phyloP scores from a whole-genome alignment of 2,113 vertebrate genomes.

The Corythoichthys haematopterus region DNA sequence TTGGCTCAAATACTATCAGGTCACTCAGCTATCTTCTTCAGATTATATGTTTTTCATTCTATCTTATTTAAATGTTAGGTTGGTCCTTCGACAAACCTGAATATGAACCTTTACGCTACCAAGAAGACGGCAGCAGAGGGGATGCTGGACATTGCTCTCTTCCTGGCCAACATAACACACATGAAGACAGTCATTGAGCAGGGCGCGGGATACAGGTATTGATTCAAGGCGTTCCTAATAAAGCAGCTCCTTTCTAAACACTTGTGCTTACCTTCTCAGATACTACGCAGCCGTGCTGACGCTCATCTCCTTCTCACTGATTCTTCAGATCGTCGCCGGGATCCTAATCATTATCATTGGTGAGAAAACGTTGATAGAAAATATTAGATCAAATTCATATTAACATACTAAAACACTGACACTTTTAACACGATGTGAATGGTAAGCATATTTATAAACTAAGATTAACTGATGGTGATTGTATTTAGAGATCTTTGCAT shows the following conservation, averaged over 20 bases:
- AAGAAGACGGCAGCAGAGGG: constrained; percentile 88
- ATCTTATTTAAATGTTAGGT: not conserved
- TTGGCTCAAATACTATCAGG: not conserved
- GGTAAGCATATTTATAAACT: not conserved
- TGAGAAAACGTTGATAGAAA: constrained; percentile 57
- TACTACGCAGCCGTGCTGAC: constrained; percentile 77
- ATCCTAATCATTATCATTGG: constrained; percentile 82
- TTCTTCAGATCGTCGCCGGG: constrained; percentile 80
- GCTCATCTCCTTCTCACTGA: constrained; percentile 84
- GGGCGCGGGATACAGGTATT: constrained; percentile 70
- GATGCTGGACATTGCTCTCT: constrained; percentile 85
- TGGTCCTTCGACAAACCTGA: constrained; percentile 54
- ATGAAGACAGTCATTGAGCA: constrained; percentile 86
- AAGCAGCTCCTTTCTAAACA: not conserved
- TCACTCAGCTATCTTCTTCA: not conserved
- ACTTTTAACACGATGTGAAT: not conserved
- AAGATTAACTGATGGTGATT: not conserved
- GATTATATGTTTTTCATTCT: not conserved
- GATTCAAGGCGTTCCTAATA: not conserved
- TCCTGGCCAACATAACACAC: constrained; percentile 84
- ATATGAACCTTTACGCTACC: constrained; percentile 87
- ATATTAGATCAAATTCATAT: not conserved
- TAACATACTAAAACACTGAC: constrained; percentile 51
- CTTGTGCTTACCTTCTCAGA: constrained; percentile 27
- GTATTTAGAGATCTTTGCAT: constrained; percentile 5